phyloP scores from a whole-genome alignment of 2,797 vertebrate species.

The Rhinogobio ventralis region DNA sequence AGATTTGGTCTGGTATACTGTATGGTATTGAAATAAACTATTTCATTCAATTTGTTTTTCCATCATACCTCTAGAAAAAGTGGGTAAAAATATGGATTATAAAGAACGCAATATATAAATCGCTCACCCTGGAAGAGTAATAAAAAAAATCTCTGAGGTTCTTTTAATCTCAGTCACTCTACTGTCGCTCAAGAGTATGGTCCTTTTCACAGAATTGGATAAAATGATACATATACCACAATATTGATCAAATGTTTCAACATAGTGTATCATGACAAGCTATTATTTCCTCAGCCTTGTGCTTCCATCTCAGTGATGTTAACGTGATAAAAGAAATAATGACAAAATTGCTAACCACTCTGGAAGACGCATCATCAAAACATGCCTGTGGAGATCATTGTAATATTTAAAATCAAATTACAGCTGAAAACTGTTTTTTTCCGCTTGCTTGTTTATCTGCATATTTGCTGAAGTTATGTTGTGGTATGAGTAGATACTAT shows the following conservation, averaged over 20 bases:
- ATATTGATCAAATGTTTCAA: conserved; percentile 33
- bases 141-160: not conserved
- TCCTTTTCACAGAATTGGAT: not conserved
- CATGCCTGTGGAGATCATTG: conserved; percentile 11
- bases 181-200: not conserved
- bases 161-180: conserved; percentile 10
- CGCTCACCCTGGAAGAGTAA: not conserved
- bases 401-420: conserved; percentile 32
- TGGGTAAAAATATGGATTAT: not conserved
- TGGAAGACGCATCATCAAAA: conserved; percentile 19
- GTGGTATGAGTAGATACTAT: not conserved
- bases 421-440: conserved; percentile 9
- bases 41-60: not conserved
- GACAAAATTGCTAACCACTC: conserved; percentile 23
- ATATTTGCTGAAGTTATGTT: not conserved
- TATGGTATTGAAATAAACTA: not conserved
- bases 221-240: conserved; percentile 12
- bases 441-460: not conserved
- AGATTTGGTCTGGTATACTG: not conserved
- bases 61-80: not conserved
- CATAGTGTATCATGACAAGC: conserved; percentile 23
- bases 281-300: conserved; percentile 33
- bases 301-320: conserved; percentile 21
- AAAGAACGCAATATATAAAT: not conserved
- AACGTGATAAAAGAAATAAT: conserved; percentile 14